Evolutionary conservation across 2,113 vertebrate genomes (phyloP).

Genomic region (Archilochus colubris): DNA sequence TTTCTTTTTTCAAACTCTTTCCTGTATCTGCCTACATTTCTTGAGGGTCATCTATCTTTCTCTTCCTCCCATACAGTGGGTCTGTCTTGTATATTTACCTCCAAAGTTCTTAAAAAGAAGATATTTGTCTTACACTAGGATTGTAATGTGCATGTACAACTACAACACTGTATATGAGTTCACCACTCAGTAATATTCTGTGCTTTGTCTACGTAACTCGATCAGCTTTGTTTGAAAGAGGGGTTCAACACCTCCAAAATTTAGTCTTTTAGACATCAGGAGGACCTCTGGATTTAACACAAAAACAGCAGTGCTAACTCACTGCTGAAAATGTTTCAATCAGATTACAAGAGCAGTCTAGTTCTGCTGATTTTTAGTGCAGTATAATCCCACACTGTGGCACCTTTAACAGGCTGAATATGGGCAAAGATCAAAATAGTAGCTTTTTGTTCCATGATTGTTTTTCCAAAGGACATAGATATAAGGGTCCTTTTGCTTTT

Average conservation of each 20-base stretch:
- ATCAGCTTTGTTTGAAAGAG: neutral
- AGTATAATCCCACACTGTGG: neutral
- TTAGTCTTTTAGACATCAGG: neutral
- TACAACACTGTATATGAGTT: neutral
- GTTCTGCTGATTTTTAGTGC: neutral
- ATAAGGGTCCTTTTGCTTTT: neutral
- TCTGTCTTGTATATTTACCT: neutral
- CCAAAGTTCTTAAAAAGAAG: neutral
- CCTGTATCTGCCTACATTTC: neutral
- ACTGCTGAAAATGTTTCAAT: neutral
- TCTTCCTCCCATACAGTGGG: neutral
- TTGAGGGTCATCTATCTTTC: neutral
- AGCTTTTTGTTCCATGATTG: neutral
- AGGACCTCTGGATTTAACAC: neutral
- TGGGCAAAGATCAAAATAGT: neutral
- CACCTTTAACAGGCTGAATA: neutral
- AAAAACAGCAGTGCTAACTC: neutral
- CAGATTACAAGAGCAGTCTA: neutral
- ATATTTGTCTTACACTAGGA: neutral
- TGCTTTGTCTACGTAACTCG: neutral
- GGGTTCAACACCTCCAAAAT: neutral
- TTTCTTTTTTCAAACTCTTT: neutral
- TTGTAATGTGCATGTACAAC: neutral
- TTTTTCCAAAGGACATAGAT: neutral
- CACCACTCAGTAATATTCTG: neutral